phyloP scores from a whole-genome alignment of 1,140 invertebrate species.

The Lepidostoma basale region DNA sequence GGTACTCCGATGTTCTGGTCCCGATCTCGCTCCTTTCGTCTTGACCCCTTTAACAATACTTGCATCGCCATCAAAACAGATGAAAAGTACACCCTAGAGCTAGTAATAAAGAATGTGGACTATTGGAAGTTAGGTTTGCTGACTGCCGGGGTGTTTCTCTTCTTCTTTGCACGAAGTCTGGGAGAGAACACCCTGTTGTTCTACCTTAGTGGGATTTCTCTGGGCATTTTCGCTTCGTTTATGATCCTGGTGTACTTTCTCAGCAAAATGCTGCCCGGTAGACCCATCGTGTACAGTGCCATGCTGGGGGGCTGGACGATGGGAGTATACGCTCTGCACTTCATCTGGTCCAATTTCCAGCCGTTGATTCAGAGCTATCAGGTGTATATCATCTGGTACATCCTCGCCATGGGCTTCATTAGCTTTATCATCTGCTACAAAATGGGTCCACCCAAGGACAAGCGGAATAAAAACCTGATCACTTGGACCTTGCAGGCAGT shows the following conservation, averaged over 20 bases:
- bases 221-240: conserved; percentile 84
- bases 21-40: conserved; percentile 66
- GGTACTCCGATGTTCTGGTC: conserved; percentile 69
- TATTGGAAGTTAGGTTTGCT: conserved; percentile 68
- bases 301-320: conserved; percentile 81
- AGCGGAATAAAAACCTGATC: conserved; percentile 80
- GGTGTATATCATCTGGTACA: conserved; percentile 78
- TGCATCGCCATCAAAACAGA: conserved; percentile 77
- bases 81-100: conserved; percentile 61
- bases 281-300: conserved; percentile 75
- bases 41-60: conserved; percentile 74
- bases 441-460: conserved; percentile 82
- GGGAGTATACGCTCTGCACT: conserved; percentile 78
- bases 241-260: conserved; percentile 82
- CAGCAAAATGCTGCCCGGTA: conserved; percentile 79
- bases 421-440: conserved; percentile 90
- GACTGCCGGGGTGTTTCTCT: conserved; percentile 66
- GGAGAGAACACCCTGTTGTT: conserved; percentile 82
- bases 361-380: conserved; percentile 71
- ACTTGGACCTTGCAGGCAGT: conserved; percentile 78
- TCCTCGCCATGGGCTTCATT: conserved; percentile 71
- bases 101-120: conserved; percentile 67
- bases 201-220: conserved; percentile 77
- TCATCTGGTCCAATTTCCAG: conserved; percentile 77
- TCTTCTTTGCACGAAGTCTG: conserved; percentile 69